Evolutionary conservation across 2,113 vertebrate species (phyloP).

Genomic region (Baryphthengus martii): DNA sequence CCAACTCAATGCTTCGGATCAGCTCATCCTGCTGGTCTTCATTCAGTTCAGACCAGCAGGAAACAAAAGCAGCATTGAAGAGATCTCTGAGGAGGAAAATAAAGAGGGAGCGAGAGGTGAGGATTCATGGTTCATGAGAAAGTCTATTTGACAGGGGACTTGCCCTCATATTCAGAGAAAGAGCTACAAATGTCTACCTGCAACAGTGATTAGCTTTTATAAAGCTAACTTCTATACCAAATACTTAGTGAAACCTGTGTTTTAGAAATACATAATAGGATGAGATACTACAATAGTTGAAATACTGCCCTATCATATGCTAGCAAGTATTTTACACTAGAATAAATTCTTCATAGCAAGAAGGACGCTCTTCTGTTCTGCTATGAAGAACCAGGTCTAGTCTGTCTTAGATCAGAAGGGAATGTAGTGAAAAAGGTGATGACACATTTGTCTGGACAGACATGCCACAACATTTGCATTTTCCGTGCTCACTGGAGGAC

Average conservation of each 20-base stretch:
- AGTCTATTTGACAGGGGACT: background rate
- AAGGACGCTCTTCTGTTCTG: background rate
- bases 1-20: slow-evolving; percentile 95
- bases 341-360: background rate
- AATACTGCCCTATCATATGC: background rate
- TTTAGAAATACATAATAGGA: background rate
- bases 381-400: background rate
- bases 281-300: background rate
- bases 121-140: background rate
- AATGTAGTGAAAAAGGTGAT: background rate
- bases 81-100: slow-evolving; percentile 81
- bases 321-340: background rate
- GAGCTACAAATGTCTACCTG: background rate
- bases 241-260: background rate
- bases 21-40: slow-evolving; percentile 98
- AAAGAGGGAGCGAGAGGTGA: background rate
- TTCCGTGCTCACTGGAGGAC: background rate
- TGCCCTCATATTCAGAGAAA: background rate
- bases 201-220: background rate
- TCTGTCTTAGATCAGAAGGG: background rate
- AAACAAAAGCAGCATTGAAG: slow-evolving; percentile 97
- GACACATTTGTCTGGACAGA: background rate
- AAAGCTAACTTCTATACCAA: background rate
- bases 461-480: background rate
- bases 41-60: slow-evolving; percentile 97